Base-by-base conservation (phyloP, 1,140 invertebrate species). In the Saccostrea glomerata region DNA sequence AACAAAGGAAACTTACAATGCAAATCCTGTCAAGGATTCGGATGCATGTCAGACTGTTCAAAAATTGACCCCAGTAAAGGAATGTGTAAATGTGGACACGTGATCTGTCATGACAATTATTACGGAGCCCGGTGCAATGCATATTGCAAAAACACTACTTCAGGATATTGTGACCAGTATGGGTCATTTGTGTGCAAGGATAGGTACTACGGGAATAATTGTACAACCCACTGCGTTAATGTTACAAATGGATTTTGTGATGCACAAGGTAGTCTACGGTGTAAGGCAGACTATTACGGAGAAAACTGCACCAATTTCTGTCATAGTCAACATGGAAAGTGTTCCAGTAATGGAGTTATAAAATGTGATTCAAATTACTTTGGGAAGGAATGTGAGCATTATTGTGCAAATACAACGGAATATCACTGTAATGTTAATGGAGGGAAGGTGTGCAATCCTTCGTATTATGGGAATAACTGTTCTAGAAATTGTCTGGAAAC, bases 141-240 rank as follows among this genome's bases (percentile, higher is more conserved):
- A 15, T 82, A 36, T 23, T 82, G 73, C 40, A 30, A 82, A 82
- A 82, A 82, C 17, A 82, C 25, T 17, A 82, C 73, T 0, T 13
- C 11, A 30, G 11, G 25, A 82, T 47, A 82, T 82, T 82, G 73
- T 47, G 17, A 82, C 23, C 25, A 30, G 15, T 30, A 82, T 82
- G 73, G 73, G 0, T 82, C 23, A 30, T 20, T 30, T 5, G 11
- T 12, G 30, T 82, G 73, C 25, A 47, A 25, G 13, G 7, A 25
- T 25, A 11, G 30, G 13, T 82, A 17, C 11, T 82, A 82, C 25
- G 73, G 73, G 25, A 4, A 36, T 7, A 82, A 82, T 23, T 77
- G 70, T 40, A 77, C 70, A 25, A 77, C 23, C 13, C 70, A 77
- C 36, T 77, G 70, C n/a, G 23, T 40, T 23, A 77, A 77, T 77